phyloP scores from a whole-genome alignment of 2,113 vertebrate species.

The Vicugna pacos region DNA sequence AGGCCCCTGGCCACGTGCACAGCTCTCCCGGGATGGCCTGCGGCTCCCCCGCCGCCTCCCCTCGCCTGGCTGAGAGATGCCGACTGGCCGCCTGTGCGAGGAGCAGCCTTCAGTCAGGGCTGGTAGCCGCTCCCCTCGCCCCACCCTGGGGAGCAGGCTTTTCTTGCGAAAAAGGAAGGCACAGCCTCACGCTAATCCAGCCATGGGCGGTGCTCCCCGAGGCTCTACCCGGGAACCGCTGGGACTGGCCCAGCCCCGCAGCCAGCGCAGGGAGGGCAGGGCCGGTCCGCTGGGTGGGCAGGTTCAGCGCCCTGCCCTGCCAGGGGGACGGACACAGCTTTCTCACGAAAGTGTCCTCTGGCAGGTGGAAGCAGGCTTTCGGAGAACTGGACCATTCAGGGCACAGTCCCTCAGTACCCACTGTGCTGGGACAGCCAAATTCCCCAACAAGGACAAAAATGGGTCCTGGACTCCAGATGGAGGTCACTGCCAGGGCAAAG shows the following conservation, averaged over 20 bases:
- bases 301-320: neutral
- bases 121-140: too few species aligned
- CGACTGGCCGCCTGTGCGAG: too few species aligned
- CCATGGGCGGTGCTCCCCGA: rapidly evolving
- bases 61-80: too few species aligned
- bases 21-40: neutral
- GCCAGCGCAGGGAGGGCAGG: too few species aligned
- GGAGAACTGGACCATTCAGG: neutral
- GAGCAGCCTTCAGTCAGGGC: neutral
- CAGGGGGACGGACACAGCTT: neutral
- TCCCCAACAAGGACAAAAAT: too few species aligned
- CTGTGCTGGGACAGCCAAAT: too few species aligned
- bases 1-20: neutral
- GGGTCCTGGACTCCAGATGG: neutral
- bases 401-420: neutral
- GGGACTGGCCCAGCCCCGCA: too few species aligned
- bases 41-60: rapidly evolving
- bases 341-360: neutral
- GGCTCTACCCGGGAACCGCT: neutral
- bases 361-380: neutral
- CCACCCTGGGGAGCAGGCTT: too few species aligned
- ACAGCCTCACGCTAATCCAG: too few species aligned
- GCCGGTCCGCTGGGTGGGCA: neutral
- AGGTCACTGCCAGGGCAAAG: neutral
- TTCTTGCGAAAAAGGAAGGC: neutral